Evolutionary conservation across 2,888 invertebrate genomes (phyloP), one percentile per base, ranked within the genome.

Genomic region (Eupeodes latifasciatus): DNA sequence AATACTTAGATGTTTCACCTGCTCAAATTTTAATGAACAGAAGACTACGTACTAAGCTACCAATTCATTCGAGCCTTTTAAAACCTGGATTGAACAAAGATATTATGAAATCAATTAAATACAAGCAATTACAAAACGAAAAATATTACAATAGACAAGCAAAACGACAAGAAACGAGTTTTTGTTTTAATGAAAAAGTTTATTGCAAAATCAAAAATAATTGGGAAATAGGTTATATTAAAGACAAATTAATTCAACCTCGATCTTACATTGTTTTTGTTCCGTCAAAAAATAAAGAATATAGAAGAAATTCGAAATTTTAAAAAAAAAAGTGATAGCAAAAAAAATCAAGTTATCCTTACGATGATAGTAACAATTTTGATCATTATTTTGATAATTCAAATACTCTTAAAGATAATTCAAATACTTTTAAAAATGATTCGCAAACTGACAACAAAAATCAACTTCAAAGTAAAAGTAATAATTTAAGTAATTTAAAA

Each of bases 191-290:
- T 36, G 59, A 74, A 36, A 49, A 61, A 49, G 74, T 74, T 51
- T 61, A 49, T 61, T 74, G 74, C 40, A 61, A 61, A 34, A 74
- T 74, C 34, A 49, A 44, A 72, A 72, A 72, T 59, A 72, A 57
- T 19, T 72, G 47, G 59, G 49, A 72, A 72, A 59, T 44, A 55
- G 19, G 71, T 9, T 72, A 55, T 34, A 71, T 71, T 16, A 71
- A 57, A 36, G 55, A 47, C 51, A 27, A 61, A 55, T 10, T 71
- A 12, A 40, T 27, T 6, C 36, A 69, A 51, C 51, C 51, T 53
- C 16, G 53, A 53, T 53, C 53, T 53, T 53, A 53, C 9, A 53
- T 53, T 53, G 53, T 53, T 53, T 53, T 53, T 53, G 53, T 53
- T 53, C 53, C 16, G 9, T 53, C 53, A 53, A 53, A 53, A 9